phyloP scores from a whole-genome alignment of 2,888 invertebrate species.

The Athalia circularis region DNA sequence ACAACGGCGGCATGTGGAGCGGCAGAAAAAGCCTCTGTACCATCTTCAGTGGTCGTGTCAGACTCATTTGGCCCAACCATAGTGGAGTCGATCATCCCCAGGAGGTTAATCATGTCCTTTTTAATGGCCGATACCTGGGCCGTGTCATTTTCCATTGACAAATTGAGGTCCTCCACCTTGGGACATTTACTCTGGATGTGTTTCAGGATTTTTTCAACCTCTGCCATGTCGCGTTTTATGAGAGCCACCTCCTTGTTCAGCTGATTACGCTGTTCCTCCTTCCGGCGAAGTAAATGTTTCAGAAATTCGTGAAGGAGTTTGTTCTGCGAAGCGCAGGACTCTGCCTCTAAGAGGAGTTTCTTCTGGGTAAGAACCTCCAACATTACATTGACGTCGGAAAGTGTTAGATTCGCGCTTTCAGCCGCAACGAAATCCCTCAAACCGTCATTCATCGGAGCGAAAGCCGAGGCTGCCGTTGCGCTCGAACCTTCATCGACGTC shows the following conservation, averaged over 20 bases:
- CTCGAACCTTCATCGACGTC: constrained; percentile 48
- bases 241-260: constrained; percentile 83
- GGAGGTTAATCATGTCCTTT: constrained; percentile 64
- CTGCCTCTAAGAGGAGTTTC: constrained; percentile 87
- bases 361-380: constrained; percentile 86
- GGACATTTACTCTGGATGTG: constrained; percentile 66
- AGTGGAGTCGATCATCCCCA: constrained; percentile 74
- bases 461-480: constrained; percentile 66
- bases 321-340: constrained; percentile 87
- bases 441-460: constrained; percentile 75
- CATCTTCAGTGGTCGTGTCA: constrained; percentile 57
- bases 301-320: constrained; percentile 90
- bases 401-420: constrained; percentile 83
- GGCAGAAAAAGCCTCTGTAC: constrained; percentile 22
- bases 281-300: constrained; percentile 83
- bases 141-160: constrained; percentile 39
- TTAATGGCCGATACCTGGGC: constrained; percentile 51
- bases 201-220: constrained; percentile 81
- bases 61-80: constrained; percentile 74
- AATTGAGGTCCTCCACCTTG: constrained; percentile 44
- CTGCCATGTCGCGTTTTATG: constrained; percentile 84
- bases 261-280: constrained; percentile 81
- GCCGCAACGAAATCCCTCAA: constrained; percentile 81
- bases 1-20: neutral
- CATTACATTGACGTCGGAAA: constrained; percentile 89